Percentiles rank a stretch among this genome's conserved stretches.
These are phyloP conservation scores for Antigone vipio DNA, from an alignment of 2,113 vertebrate species.

Conservation along the genomic window DNA sequence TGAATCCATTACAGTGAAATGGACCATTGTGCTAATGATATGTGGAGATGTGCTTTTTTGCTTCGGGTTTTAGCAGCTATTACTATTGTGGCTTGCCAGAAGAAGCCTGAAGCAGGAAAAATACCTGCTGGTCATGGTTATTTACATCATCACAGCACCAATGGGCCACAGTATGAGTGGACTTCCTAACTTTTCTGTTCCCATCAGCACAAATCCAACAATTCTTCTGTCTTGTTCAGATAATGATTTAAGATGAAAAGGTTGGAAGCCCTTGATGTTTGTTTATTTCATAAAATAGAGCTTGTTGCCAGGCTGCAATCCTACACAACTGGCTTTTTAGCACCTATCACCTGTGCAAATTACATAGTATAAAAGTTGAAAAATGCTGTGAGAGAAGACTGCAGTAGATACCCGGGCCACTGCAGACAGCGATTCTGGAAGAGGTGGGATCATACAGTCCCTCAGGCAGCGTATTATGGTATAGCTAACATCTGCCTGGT, in stretches of 20 bases:
- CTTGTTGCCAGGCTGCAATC: not conserved
- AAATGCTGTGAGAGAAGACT: not conserved
- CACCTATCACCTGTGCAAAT: not conserved
- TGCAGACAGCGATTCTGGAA: not conserved
- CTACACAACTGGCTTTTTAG: not conserved
- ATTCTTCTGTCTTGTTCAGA: not conserved
- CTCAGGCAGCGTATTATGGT: not conserved
- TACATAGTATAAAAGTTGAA: not conserved
- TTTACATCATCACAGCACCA: not conserved
- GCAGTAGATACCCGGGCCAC: not conserved
- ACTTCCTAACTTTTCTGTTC: not conserved
- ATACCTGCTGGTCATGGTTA: not conserved
- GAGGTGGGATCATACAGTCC: not conserved
- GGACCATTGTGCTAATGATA: not conserved
- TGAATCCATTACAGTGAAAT: not conserved
- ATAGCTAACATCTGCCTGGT: not conserved
- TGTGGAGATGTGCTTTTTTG: rapidly evolving
- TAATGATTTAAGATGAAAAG: not conserved
- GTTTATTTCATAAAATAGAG: not conserved
- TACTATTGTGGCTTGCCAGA: not conserved
- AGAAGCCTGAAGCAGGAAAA: not conserved
- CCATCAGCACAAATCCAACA: not conserved
- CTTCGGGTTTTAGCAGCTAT: not conserved
- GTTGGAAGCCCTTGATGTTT: not conserved
- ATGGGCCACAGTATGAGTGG: not conserved